phyloP scores from a whole-genome alignment of 1,140 invertebrate species.

The Tetramorium alpestre region DNA sequence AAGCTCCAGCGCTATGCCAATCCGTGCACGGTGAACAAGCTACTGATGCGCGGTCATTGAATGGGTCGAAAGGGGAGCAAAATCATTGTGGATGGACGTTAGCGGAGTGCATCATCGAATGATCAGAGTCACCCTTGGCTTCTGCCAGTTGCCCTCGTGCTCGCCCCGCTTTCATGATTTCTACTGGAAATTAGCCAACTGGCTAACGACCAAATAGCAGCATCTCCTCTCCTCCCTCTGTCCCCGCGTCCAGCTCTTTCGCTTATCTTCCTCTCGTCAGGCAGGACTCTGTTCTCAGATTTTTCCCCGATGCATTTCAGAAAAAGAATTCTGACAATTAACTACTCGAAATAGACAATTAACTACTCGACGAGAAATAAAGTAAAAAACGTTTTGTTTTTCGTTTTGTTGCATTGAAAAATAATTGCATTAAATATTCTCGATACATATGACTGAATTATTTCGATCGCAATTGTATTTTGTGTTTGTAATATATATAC shows the following conservation, averaged over 20 bases:
- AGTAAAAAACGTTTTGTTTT: constrained; percentile 21
- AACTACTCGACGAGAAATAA: neutral
- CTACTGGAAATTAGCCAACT: constrained; percentile 86
- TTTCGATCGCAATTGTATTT: neutral
- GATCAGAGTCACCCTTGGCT: constrained; percentile 77
- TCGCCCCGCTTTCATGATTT: constrained; percentile 83
- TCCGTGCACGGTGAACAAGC: constrained; percentile 69
- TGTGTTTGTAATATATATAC: neutral
- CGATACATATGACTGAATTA: constrained; percentile 6
- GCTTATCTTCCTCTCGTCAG: constrained; percentile 39
- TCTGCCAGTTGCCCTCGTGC: constrained; percentile 66
- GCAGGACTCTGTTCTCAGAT: neutral
- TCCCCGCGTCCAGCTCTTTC: constrained; percentile 42
- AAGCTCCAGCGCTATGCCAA: constrained; percentile 74
- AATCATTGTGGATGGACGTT: constrained; percentile 83
- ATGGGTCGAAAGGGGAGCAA: constrained; percentile 83
- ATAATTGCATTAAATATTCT: neutral
- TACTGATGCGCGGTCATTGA: constrained; percentile 83
- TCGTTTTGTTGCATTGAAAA: constrained; percentile 42
- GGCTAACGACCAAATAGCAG: constrained; percentile 85
- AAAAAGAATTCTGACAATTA: neutral
- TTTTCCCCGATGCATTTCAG: neutral
- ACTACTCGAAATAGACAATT: neutral
- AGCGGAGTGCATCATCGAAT: constrained; percentile 84
- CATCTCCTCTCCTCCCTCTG: constrained; percentile 66